Conservation (phyloP, 2,113 vertebrate species). For the Probosciger aterrimus region DNA sequence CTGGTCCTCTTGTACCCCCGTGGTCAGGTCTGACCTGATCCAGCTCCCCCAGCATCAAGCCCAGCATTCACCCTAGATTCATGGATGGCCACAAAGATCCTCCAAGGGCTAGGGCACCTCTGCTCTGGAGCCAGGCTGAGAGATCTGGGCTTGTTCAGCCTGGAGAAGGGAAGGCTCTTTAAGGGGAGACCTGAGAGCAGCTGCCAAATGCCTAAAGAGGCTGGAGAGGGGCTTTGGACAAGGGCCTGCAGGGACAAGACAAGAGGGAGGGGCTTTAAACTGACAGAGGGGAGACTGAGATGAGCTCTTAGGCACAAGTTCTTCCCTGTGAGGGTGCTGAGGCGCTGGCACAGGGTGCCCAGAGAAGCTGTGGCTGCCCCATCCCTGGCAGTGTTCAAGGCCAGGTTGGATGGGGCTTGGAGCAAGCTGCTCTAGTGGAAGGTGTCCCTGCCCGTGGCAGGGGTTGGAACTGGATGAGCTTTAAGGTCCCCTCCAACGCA, state of each 20-base stretch:
- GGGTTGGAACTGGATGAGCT: neutral
- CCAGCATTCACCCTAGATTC: neutral
- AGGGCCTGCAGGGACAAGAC: neutral
- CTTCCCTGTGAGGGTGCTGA: neutral
- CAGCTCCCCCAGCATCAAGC: neutral
- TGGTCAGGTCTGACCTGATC: neutral
- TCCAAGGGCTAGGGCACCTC: neutral
- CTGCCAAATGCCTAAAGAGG: neutral
- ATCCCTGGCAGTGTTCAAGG: neutral
- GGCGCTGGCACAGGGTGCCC: neutral
- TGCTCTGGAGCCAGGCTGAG: neutral
- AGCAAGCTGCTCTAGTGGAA: neutral
- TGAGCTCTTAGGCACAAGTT: neutral
- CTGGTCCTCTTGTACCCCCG: accelerated
- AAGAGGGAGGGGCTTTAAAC: neutral
- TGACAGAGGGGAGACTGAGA: neutral
- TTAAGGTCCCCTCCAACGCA: neutral
- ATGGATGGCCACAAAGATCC: neutral
- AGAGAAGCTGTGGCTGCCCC: neutral
- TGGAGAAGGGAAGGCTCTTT: neutral
- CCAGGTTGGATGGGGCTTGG: neutral
- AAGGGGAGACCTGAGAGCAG: neutral
- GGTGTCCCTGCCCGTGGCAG: neutral
- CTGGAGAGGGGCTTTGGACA: neutral
- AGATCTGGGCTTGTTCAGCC: neutral